phyloP scores from a whole-genome alignment of 2,888 invertebrate genomes.

The Limnephilus rhombicus region DNA sequence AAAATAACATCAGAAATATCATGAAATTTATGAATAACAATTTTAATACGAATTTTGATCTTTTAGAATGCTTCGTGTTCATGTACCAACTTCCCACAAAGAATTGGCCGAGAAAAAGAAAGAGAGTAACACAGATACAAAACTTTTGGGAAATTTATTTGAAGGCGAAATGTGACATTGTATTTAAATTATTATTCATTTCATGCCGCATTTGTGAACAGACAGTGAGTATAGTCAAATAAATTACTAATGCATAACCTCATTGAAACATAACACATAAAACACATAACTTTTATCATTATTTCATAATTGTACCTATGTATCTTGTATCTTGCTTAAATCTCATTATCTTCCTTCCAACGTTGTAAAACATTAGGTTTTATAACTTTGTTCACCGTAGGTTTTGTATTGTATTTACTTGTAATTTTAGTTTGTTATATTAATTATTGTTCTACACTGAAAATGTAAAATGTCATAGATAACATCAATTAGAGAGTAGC shows the following conservation, averaged over 20 bases:
- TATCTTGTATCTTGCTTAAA: background rate
- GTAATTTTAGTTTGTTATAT: background rate
- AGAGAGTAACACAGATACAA: background rate
- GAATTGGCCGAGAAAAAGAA: background rate
- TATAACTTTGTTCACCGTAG: background rate
- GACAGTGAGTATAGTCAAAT: conserved; percentile 1
- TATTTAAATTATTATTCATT: conserved; percentile 1
- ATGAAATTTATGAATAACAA: background rate
- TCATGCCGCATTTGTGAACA: conserved; percentile 1
- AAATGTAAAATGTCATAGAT: background rate
- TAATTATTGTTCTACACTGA: background rate
- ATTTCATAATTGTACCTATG: background rate
- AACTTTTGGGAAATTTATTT: background rate
- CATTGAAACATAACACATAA: conserved; percentile 1
- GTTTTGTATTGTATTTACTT: background rate
- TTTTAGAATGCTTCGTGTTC: background rate
- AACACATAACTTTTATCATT: background rate
- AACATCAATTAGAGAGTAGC: background rate
- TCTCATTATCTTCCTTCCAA: background rate
- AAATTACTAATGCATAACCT: background rate
- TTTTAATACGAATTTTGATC: background rate
- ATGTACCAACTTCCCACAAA: background rate
- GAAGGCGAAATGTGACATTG: background rate
- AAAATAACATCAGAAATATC: background rate
- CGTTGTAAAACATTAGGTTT: background rate